Base-by-base conservation (phyloP, 2,797 vertebrate species). In the Dicrostonyx torquatus region DNA sequence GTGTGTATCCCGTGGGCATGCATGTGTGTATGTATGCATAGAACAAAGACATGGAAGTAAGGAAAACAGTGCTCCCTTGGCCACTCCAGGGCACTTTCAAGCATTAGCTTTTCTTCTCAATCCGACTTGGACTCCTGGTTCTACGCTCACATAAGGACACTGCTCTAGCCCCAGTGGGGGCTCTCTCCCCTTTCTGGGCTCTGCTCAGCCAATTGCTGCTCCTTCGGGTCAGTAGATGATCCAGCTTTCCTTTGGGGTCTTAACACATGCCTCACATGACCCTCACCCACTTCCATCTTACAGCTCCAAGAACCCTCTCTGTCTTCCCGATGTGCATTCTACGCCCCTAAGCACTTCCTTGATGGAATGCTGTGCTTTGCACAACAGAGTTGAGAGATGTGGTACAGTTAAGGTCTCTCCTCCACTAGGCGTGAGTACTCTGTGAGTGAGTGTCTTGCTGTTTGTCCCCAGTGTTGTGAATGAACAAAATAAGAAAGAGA, bases 391-490 rank as follows among this genome's bases (percentile, higher is more conserved):
- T 10, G 29, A 48, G 68, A 70, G 58, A 91, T 14, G n/a, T 60
- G 62, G 45, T 75, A 64, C 37, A 58, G 60, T 68, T 22, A 53
- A 29, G 75, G 37, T 66, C 55, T 77, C 8, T 88, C 43, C 68
- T 43, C 93, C 48, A 29, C n/a, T 75, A 50, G 88, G 75, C 50
- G 24, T 43, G 66, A 62, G 34, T 50, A 37, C 70, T 72, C 11
- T 60, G 80, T 94, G 60, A 68, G 31, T 66, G 50, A 43, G 26
- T n/a, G 6, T 66, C 84, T 83, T 64, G 8, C 80, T 90, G 0
- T 77, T 85, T 91, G 37, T 85, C 80, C 58, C 66, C 77, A 68
- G 58, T 48, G 40, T 50, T 96, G 12, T 45, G 60, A 92, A 87
- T 73, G 77, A 85, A 79, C 13, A 58, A 80, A 95, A n/a, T 66